Evolutionary conservation across 2,888 invertebrate species (phyloP).

Genomic region (Ormyrus labotus): DNA sequence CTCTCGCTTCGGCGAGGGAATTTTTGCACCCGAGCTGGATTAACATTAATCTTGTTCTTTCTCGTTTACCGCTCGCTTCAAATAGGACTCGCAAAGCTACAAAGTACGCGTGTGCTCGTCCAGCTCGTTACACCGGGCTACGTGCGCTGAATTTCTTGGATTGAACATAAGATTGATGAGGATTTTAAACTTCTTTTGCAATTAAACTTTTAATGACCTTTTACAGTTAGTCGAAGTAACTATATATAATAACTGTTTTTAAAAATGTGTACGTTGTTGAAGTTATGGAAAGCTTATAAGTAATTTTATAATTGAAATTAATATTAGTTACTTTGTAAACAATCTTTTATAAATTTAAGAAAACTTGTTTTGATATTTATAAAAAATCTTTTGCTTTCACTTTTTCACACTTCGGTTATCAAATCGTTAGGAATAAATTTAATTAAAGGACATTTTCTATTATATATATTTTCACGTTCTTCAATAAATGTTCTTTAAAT

Average conservation of each 20-base stretch:
- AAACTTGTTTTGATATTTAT: too few species aligned
- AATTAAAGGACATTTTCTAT: too few species aligned
- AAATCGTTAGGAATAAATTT: too few species aligned
- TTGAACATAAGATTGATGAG: conserved; percentile 32
- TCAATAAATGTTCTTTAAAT: too few species aligned
- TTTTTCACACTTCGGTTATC: too few species aligned
- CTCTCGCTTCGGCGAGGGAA: neutral
- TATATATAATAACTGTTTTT: neutral
- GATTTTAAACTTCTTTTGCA: neutral
- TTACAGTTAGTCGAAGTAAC: too few species aligned
- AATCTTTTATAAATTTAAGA: too few species aligned
- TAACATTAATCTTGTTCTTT: conserved; percentile 27
- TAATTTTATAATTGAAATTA: neutral
- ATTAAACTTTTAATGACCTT: too few species aligned
- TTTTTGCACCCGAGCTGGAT: conserved; percentile 13
- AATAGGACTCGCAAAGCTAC: neutral
- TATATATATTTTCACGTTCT: too few species aligned
- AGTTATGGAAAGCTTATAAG: neutral
- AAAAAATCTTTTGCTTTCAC: too few species aligned
- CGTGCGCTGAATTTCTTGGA: neutral
- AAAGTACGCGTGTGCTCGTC: conserved; percentile 7
- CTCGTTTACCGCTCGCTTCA: too few species aligned
- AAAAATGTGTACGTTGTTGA: neutral
- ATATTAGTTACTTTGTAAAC: too few species aligned
- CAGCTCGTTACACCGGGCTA: conserved; percentile 4